phyloP scores from a whole-genome alignment of 2,797 vertebrate genomes.

The Enteromius radiatus region DNA sequence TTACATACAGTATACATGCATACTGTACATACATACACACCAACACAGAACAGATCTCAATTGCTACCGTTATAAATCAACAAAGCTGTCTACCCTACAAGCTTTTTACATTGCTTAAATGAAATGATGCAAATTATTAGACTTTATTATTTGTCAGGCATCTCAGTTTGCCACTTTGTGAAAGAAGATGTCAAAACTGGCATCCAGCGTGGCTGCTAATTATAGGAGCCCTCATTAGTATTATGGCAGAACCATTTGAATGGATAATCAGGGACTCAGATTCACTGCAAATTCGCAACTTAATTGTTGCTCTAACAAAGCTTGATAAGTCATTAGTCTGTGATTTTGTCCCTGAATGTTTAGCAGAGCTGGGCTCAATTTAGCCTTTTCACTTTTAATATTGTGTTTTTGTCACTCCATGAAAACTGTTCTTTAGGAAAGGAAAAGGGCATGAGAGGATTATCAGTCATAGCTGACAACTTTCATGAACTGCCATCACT shows the following conservation, averaged over 20 bases:
- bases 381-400: background rate
- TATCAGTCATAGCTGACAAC: conserved; percentile 35
- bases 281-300: background rate
- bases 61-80: background rate
- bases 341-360: conserved; percentile 9
- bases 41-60: background rate
- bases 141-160: conserved; percentile 23
- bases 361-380: background rate
- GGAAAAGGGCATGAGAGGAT: background rate
- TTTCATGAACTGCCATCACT: conserved; percentile 20
- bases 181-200: conserved; percentile 29
- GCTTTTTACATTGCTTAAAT: background rate
- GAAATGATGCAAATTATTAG: conserved; percentile 16
- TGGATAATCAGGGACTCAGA: conserved; percentile 28
- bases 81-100: background rate
- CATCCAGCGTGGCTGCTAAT: conserved; percentile 15
- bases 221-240: conserved; percentile 41
- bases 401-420: background rate
- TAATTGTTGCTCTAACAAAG: conserved; percentile 30
- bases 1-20: background rate
- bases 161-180: background rate
- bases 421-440: conserved; percentile 4
- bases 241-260: conserved; percentile 38
- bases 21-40: background rate
- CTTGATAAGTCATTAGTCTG: background rate